Evolutionary conservation across 2,888 invertebrate species (phyloP).

Genomic region (Synanthedon formicaeformis): DNA sequence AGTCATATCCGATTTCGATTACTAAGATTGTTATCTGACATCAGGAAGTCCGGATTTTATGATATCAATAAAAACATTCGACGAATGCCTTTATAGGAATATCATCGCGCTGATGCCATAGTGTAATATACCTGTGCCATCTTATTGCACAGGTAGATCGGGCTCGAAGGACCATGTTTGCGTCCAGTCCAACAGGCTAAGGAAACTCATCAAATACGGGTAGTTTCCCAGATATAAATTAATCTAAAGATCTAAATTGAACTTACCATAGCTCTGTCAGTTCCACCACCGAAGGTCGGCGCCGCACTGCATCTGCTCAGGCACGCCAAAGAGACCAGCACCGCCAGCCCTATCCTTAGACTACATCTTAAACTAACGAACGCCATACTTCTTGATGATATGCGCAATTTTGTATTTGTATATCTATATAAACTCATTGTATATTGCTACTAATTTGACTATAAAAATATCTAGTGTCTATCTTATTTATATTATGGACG

Average conservation of each 20-base stretch:
- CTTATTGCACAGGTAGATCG: too few relatives aligned
- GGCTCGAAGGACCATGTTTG: too few relatives aligned
- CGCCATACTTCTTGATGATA: slow-evolving; percentile 41
- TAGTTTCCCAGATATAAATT: neutral
- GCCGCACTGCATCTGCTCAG: slow-evolving; percentile 51
- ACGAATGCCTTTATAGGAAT: too few relatives aligned
- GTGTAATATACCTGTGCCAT: too few relatives aligned
- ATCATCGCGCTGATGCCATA: too few relatives aligned
- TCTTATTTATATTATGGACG: slow-evolving; percentile 30
- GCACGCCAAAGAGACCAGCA: slow-evolving; percentile 34
- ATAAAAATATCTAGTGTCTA: slow-evolving; percentile 5
- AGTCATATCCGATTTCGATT: slow-evolving; percentile 41
- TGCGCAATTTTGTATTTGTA: slow-evolving; percentile 11
- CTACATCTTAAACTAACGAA: slow-evolving; percentile 38
- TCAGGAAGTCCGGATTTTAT: neutral
- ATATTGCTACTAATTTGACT: neutral
- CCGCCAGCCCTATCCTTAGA: slow-evolving; percentile 45
- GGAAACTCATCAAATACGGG: too few relatives aligned
- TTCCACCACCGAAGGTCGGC: slow-evolving; percentile 42
- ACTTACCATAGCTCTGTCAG: slow-evolving; percentile 63
- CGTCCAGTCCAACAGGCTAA: too few relatives aligned
- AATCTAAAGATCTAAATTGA: neutral
- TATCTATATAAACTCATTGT: slow-evolving; percentile 41
- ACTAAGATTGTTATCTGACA: slow-evolving; percentile 10
- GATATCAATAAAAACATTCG: too few relatives aligned